These are phyloP conservation scores for Bufo bufo DNA, from an alignment of 2,113 vertebrate species.

Conservation along the genomic window DNA sequence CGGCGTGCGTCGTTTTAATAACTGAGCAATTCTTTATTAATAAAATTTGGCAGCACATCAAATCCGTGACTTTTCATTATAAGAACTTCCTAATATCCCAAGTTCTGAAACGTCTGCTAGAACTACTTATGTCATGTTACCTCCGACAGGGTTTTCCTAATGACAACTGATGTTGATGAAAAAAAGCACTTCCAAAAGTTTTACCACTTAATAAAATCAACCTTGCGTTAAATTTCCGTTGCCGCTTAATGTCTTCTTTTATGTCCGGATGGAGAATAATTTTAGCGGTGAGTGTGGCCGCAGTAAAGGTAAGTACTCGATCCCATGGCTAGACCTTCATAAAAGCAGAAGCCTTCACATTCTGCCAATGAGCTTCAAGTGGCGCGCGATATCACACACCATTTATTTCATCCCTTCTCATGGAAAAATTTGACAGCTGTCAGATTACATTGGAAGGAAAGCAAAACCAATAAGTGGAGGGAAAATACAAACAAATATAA, in stretches of 20 bases:
- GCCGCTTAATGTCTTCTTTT: neutral
- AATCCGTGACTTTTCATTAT: neutral
- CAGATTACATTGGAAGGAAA: conserved; percentile 28
- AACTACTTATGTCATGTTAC: neutral
- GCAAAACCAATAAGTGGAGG: neutral
- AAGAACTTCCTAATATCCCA: neutral
- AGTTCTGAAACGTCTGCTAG: neutral
- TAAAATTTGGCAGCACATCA: conserved; percentile 21
- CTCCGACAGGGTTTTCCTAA: neutral
- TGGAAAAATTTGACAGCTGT: conserved; percentile 50
- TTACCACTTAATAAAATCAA: conserved; percentile 3
- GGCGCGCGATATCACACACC: conserved; percentile 33
- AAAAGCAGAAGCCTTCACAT: neutral
- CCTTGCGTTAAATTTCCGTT: neutral
- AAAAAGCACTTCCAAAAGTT: neutral
- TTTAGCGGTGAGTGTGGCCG: neutral
- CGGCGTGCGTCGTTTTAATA: conserved; percentile 7
- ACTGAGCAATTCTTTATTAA: conserved; percentile 32
- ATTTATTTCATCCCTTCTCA: conserved; percentile 32
- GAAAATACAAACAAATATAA: neutral
- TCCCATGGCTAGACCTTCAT: neutral
- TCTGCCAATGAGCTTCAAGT: conserved; percentile 1
- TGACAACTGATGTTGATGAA: conserved; percentile 27
- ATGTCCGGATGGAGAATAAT: neutral
- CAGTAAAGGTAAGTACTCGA: conserved; percentile 7